phyloP scores from a whole-genome alignment of 2,888 invertebrate species.

The Erpobdella octoculata region DNA sequence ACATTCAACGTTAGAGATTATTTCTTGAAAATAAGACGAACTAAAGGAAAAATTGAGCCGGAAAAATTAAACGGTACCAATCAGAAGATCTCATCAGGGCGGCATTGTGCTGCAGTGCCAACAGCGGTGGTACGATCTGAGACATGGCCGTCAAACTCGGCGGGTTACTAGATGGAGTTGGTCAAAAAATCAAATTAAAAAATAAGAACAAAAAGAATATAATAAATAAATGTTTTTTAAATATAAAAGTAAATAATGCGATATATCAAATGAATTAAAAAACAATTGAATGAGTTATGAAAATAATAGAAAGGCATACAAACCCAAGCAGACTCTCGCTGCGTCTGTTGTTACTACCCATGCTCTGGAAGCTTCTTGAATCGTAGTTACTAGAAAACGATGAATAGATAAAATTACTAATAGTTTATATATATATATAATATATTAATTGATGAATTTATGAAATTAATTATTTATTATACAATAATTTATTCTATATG shows the following conservation, averaged over 20 bases:
- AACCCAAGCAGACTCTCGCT: conserved; percentile 11
- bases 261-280: not conserved
- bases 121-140: not conserved
- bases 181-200: too few species aligned
- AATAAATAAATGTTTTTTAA: too few species aligned
- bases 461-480: too few species aligned
- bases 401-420: not conserved
- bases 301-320: not conserved
- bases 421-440: too few species aligned
- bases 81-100: not conserved
- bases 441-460: too few species aligned
- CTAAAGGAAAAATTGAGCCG: not conserved
- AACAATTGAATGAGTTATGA: not conserved
- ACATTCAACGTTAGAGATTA: not conserved
- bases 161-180: not conserved
- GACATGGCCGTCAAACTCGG: not conserved
- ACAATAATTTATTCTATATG: too few species aligned
- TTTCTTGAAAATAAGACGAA: not conserved
- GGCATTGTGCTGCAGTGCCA: conserved; percentile 1
- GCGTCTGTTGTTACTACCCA: conserved; percentile 8
- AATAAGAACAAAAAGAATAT: too few species aligned
- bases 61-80: not conserved
- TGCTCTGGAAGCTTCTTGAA: not conserved
- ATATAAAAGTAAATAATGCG: not conserved
- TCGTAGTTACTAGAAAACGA: conserved; percentile 21